These are phyloP conservation scores for Allygus modestus DNA, from an alignment of 2,888 invertebrate genomes.

Conservation along the genomic window DNA sequence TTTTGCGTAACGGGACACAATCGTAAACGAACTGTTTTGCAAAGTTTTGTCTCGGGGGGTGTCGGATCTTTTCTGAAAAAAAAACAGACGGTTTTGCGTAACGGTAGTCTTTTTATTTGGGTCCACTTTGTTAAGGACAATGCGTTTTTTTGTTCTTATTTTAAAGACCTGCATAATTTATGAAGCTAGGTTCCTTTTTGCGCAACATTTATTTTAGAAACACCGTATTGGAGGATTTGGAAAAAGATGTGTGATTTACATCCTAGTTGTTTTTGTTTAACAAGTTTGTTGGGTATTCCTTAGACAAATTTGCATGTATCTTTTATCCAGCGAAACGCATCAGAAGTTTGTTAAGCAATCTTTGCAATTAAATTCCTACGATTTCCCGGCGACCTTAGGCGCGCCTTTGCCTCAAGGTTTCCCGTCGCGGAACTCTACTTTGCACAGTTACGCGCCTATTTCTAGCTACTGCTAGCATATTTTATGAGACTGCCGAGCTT, in stretches of 20 bases:
- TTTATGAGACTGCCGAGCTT: no score
- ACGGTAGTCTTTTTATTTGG: constrained; percentile 18
- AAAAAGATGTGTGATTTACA: background rate
- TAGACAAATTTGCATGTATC: background rate
- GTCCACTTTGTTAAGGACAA: background rate
- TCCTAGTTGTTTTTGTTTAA: background rate
- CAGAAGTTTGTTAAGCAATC: background rate
- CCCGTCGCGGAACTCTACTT: constrained; percentile 20
- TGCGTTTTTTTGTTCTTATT: background rate
- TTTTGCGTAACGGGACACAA: constrained; percentile 43
- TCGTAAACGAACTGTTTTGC: constrained; percentile 1
- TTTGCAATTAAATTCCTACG: constrained; percentile 23
- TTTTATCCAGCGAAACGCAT: background rate
- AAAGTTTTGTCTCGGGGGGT: background rate
- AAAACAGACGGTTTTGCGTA: constrained; percentile 44
- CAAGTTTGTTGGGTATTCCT: background rate
- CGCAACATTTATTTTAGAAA: background rate
- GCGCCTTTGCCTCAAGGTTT: constrained; percentile 37
- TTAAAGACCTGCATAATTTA: background rate
- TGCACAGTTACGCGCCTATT: background rate
- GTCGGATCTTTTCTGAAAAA: background rate
- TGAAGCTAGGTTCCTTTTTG: background rate
- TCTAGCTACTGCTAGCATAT: constrained; percentile 13
- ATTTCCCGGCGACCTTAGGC: constrained; percentile 17
- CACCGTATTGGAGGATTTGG: background rate